A percentile compares a stretch with the other conserved stretches of the same genome.
Conservation (phyloP, 1,140 invertebrate genomes). For the Nixonia krombeini region DNA sequence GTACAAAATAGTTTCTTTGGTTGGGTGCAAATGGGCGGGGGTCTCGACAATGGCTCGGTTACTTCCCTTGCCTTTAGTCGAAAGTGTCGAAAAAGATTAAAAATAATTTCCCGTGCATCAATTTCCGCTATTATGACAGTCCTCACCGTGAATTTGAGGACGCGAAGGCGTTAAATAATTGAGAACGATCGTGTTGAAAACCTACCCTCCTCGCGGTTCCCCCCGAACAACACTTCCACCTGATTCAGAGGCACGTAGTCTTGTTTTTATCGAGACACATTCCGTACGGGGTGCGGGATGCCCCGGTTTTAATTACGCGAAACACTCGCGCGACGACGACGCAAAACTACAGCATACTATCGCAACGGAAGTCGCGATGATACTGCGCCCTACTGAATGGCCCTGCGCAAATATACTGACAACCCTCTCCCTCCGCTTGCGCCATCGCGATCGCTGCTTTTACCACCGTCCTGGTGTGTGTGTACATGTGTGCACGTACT, state of each 20-base stretch:
- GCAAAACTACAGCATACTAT: conserved; percentile 68
- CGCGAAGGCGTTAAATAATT: neutral
- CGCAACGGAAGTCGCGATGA: conserved; percentile 66
- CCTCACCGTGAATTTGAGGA: neutral
- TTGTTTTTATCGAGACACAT: conserved; percentile 23
- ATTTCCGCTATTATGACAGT: neutral
- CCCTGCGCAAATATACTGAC: conserved; percentile 71
- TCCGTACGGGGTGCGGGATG: conserved; percentile 27
- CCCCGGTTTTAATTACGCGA: conserved; percentile 37
- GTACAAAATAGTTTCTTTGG: too few relatives aligned
- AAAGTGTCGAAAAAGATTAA: too few relatives aligned
- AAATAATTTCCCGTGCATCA: too few relatives aligned
- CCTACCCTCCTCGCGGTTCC: conserved; percentile 42
- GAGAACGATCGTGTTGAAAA: conserved; percentile 1
- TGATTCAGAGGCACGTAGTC: conserved; percentile 23
- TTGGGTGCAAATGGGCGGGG: too few relatives aligned
- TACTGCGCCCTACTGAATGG: conserved; percentile 70
- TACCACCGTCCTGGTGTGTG: conserved; percentile 45
- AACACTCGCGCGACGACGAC: conserved; percentile 47
- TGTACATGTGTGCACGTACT: neutral
- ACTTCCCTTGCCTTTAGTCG: neutral
- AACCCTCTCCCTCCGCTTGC: conserved; percentile 60
- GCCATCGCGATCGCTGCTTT: conserved; percentile 50
- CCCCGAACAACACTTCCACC: conserved; percentile 19
- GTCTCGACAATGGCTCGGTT: neutral